Evolutionary conservation across 2,797 vertebrate genomes (phyloP).

Genomic region (Cryptoprocta ferox): DNA sequence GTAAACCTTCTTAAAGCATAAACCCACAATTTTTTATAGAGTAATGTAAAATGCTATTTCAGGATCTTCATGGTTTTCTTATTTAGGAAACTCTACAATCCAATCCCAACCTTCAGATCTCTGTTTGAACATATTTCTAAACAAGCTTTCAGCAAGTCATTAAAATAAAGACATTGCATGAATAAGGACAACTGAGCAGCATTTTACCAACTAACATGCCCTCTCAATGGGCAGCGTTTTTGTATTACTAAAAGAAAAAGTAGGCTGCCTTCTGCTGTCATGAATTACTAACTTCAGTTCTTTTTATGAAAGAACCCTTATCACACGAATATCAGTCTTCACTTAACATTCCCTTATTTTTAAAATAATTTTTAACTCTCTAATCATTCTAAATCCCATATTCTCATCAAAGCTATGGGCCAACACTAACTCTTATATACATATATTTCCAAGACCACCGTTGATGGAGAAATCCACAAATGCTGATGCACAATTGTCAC

Average conservation of each 20-base stretch:
- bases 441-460: background rate
- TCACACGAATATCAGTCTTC: background rate
- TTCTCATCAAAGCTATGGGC: background rate
- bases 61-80: slow-evolving; percentile 10
- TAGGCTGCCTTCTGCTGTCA: background rate
- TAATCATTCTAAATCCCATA: background rate
- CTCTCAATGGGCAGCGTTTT: background rate
- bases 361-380: background rate
- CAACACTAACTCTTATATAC: background rate
- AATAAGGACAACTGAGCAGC: background rate
- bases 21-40: slow-evolving; percentile 6
- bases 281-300: background rate
- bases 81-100: slow-evolving; percentile 31
- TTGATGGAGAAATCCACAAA: background rate
- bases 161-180: slow-evolving; percentile 17
- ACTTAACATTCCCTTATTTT: background rate
- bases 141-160: slow-evolving; percentile 5
- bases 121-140: slow-evolving; percentile 45
- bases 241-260: background rate
- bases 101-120: background rate
- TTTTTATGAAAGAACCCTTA: background rate
- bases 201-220: background rate
- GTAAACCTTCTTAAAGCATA: background rate
- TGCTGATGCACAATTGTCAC: background rate
- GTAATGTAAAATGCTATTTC: background rate